Evolutionary conservation across 2,888 invertebrate genomes (phyloP), one percentile per base, ranked within the genome.

Genomic region (Brenthis hecate): DNA sequence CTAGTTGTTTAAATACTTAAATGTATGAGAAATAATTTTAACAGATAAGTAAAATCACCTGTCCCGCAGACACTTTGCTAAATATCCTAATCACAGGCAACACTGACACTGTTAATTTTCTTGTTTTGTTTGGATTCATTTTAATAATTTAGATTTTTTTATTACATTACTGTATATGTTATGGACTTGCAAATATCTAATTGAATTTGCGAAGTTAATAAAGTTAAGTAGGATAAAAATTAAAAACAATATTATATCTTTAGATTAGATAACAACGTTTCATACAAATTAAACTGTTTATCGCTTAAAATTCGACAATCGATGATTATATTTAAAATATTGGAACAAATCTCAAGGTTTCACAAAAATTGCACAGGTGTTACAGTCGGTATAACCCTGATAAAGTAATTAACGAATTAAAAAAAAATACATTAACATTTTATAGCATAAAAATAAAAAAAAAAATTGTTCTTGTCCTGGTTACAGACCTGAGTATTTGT

Each of bases 51-150:
- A 43, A 43, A 16, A 47, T 64, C 78, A 91, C 91, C 90, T 91
- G 91, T 13, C 82, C 82, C 0, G 91, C 80, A 0, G 91, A 81
- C 13, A 86, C 89, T 82, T 88, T 85, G 16, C 83, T 89, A 73
- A 91, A 89, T 57, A 91, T 85, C 57, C 90, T 77, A 32, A 91
- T 78, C 1, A 89, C 82, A 3, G 91, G 90, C 64, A 86, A 77
- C 70, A 91, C 83, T 2, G 85, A 81, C 32, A 86, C 77, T 55
- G 85, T 82, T 1, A 85, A 73, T 4, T 80, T 78, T 36, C 80
- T 74, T 4, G 80, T 77, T 64, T 81, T 81, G 47, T 70, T 66
- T 50, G 11, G 60, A 73, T 67, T 68, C 60, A 50, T 63, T 53
- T 51, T 53, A 13, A 1, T 1, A 19, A 23, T 55, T 5, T 19